A percentile compares a stretch with the other conserved stretches of the same genome.
Conservation (phyloP, 2,797 vertebrate species). For the Enteromius mattozi region DNA sequence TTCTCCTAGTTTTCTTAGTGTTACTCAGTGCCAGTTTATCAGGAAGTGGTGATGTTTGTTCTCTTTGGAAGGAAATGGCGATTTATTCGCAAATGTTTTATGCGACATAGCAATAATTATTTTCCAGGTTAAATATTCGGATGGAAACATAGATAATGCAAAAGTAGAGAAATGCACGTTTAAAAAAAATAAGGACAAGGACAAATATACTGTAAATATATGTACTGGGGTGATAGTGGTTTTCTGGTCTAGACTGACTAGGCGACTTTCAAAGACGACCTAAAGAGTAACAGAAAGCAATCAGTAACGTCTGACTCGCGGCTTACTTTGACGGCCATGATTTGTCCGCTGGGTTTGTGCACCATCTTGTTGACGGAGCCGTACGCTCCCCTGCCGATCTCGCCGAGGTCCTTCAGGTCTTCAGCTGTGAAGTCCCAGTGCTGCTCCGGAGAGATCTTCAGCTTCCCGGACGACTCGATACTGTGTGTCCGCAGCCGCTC, state of each 20-base stretch:
- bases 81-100: too few species aligned
- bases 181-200: background rate
- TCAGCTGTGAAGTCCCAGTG: conserved; percentile 99
- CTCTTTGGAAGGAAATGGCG: too few species aligned
- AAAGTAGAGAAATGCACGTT: background rate
- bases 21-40: too few species aligned
- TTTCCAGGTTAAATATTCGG: too few species aligned
- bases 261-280: background rate
- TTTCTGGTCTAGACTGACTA: background rate
- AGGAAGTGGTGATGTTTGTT: too few species aligned
- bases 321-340: conserved; percentile 98
- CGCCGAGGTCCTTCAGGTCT: conserved; percentile 96
- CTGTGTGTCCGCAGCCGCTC: conserved; percentile 98
- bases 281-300: background rate
- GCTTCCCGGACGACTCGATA: conserved; percentile 97
- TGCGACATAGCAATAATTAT: too few species aligned
- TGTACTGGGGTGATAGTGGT: background rate
- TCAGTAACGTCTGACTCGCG: background rate
- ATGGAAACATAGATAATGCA: too few species aligned
- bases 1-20: too few species aligned
- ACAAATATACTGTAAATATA: background rate
- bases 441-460: conserved; percentile 97
- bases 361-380: conserved; percentile 99
- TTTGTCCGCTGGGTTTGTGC: conserved; percentile 97
- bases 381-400: conserved; percentile 97